Percentiles rank a stretch among this genome's conserved stretches.
Conservation (phyloP, 2,888 invertebrate genomes). For the Synanthedon myopaeformis region DNA sequence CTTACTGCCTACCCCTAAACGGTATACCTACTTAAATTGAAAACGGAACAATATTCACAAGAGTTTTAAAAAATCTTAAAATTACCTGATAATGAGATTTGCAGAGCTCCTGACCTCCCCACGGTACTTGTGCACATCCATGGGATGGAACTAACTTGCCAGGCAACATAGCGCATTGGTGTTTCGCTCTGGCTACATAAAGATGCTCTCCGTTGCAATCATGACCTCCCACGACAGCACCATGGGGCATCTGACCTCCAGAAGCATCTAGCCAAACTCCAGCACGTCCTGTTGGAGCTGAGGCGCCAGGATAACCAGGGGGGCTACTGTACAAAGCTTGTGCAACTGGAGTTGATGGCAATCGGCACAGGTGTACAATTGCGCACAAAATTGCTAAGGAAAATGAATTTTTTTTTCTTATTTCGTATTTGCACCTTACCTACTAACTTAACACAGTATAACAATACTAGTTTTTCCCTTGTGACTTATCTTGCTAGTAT, state of each 20-base stretch:
- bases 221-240: slow-evolving; percentile 76
- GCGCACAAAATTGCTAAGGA: no score
- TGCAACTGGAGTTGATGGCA: slow-evolving; percentile 42
- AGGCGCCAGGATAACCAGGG: slow-evolving; percentile 27
- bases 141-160: slow-evolving; percentile 85
- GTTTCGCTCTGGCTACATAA: slow-evolving; percentile 79
- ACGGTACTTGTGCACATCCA: slow-evolving; percentile 81
- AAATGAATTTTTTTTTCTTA: no score
- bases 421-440: no score
- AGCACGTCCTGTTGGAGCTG: slow-evolving; percentile 23
- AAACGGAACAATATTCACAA: neutral
- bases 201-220: slow-evolving; percentile 70
- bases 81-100: slow-evolving; percentile 80
- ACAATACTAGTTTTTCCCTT: no score
- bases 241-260: slow-evolving; percentile 76
- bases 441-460: no score
- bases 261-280: slow-evolving; percentile 72
- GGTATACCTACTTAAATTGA: no score
- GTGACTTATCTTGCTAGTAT: no score
- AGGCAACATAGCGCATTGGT: slow-evolving; percentile 83
- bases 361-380: no score
- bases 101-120: slow-evolving; percentile 85
- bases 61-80: neutral
- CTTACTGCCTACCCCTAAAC: no score
- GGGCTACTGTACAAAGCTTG: slow-evolving; percentile 41